Percentiles rank a stretch among this genome's conserved stretches.
Conservation (phyloP, 2,113 vertebrate species). For the Aptenodytes patagonicus region DNA sequence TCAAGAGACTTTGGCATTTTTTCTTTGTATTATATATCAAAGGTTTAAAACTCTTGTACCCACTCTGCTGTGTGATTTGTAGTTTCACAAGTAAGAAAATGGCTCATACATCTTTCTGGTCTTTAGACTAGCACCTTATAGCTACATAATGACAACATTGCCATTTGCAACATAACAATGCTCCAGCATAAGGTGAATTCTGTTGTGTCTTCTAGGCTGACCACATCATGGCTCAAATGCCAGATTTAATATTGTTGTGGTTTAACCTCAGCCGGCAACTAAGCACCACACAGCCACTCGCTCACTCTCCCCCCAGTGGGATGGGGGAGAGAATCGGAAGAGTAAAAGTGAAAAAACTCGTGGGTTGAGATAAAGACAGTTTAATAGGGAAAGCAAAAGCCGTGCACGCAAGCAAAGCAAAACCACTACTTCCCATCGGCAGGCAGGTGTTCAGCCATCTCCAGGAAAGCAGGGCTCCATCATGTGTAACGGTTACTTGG, state of each 20-base stretch:
- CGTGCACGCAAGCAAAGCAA: too few species aligned
- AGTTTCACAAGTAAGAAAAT: neutral
- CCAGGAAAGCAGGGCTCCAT: too few species aligned
- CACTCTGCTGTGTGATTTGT: neutral
- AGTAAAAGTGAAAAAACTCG: too few species aligned
- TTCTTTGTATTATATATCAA: neutral
- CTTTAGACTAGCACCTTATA: neutral
- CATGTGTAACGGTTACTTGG: too few species aligned
- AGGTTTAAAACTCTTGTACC: neutral
- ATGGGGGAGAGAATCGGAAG: too few species aligned
- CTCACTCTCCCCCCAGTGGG: too few species aligned
- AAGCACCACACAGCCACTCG: too few species aligned
- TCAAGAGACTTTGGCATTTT: neutral
- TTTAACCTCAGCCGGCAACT: too few species aligned
- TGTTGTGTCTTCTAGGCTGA: neutral
- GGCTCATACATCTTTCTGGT: neutral
- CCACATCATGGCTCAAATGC: neutral
- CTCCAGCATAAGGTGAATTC: neutral
- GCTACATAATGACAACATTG: neutral
- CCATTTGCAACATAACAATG: neutral
- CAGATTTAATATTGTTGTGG: neutral
- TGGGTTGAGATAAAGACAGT: too few species aligned
- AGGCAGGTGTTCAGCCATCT: too few species aligned
- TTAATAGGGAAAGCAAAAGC: too few species aligned
- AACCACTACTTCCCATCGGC: too few species aligned